Evolutionary conservation across 2,113 vertebrate genomes (phyloP), one percentile per base, ranked within the genome.

Genomic region (Excalfactoria chinensis): DNA sequence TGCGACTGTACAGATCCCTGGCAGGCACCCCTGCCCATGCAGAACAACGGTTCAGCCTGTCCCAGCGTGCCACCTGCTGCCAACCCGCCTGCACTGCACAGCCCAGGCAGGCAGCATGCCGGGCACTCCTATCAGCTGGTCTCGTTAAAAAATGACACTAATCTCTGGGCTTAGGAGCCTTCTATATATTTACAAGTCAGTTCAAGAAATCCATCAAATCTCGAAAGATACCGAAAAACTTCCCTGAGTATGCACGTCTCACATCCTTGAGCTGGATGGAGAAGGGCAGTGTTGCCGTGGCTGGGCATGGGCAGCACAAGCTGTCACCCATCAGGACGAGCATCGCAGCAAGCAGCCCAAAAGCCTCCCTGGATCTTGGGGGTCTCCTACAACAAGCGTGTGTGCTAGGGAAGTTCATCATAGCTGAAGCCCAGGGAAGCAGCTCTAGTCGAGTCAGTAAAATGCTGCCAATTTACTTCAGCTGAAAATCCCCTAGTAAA

Each of bases 301-400:
- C 46, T 77, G 40, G n/a, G n/a, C 55, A 7, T 1, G 22, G 67
- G 40, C 19, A 32, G 43, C 30, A 16, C 23, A 10, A 14, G 34
- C 6, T 83, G 53, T 22, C 2, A 1, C 80, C 0, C 0, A 5
- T 25, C 13, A 35, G 51, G 53, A 19, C 0, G 0, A 32, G 19
- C 44, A 4, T 40, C 22, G 34, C 37, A 62, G 30, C n/a, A 40
- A 22, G 28, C 40, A 48, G 3, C n/a, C 8, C 35, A 19, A 21
- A 14, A 85, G 75, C 30, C 34, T 22, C 46, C 26, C 40, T 35
- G 40, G 68, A 62, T 66, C 43, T 79, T n/a, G 28, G 32, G 4
- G 12, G 35, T 30, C 49, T 84, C 51, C 60, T 62, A n/a, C 37
- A 44, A 30, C 0, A 1, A 35, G 21, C 7, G 2, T 6, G 7